Percentiles rank a stretch among this genome's conserved stretches.
These are phyloP conservation scores for Drosophila murphyi DNA, from an alignment of 1,140 invertebrate species.

Conservation along the genomic window DNA sequence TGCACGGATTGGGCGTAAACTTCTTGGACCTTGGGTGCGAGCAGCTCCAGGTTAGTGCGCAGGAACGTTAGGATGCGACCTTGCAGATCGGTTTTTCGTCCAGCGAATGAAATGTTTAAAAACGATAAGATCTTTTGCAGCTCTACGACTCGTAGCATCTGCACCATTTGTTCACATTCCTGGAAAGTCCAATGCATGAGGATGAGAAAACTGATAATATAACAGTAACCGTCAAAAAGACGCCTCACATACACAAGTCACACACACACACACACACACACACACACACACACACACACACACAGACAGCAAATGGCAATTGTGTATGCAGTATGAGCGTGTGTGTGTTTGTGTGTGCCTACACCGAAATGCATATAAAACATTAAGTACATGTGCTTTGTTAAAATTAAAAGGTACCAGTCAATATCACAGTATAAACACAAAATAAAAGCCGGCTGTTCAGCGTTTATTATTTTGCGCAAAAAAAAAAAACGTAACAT, in stretches of 20 bases:
- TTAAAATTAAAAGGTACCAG: slow-evolving; percentile 5
- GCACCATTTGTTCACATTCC: slow-evolving; percentile 91
- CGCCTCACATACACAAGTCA: slow-evolving; percentile 38
- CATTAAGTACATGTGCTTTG: slow-evolving; percentile 25
- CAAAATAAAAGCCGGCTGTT: not conserved
- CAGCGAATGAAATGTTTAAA: slow-evolving; percentile 93
- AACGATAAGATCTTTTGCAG: slow-evolving; percentile 92
- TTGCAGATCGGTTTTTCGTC: slow-evolving; percentile 94
- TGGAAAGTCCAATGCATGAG: slow-evolving; percentile 32
- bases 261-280: slow-evolving; percentile 23
- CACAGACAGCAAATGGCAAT: slow-evolving; percentile 31
- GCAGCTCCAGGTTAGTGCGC: slow-evolving; percentile 88
- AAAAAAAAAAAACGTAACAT: slow-evolving; percentile 29
- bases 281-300: slow-evolving; percentile 3
- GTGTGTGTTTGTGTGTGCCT: slow-evolving; percentile 23
- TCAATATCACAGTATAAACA: not conserved
- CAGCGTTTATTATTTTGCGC: slow-evolving; percentile 5
- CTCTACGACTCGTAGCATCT: slow-evolving; percentile 93
- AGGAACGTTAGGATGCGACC: slow-evolving; percentile 91
- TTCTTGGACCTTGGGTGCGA: slow-evolving; percentile 92
- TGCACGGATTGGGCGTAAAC: slow-evolving; percentile 87
- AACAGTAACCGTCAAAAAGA: slow-evolving; percentile 35
- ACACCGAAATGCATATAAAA: slow-evolving; percentile 34
- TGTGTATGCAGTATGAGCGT: slow-evolving; percentile 45
- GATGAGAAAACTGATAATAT: slow-evolving; percentile 17